phyloP scores from a whole-genome alignment of 2,797 vertebrate genomes.

The Notolabrus celidotus region DNA sequence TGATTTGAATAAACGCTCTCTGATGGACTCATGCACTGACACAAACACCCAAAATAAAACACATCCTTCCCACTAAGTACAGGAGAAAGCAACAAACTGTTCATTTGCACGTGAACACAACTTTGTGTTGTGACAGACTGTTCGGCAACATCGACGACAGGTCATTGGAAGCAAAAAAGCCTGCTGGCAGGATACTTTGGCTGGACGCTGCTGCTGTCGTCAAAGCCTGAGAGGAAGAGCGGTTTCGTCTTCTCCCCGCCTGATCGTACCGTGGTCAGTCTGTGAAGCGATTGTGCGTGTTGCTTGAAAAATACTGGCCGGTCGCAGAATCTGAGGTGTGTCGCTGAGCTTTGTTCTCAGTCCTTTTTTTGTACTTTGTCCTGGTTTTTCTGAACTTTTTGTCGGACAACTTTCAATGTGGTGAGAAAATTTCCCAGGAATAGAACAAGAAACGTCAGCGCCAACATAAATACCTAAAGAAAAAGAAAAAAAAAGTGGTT shows the following conservation, averaged over 20 bases:
- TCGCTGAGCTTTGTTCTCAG: conserved; percentile 38
- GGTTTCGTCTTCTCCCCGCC: conserved; percentile 3
- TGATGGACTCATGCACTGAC: conserved; percentile 60
- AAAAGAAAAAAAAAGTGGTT: not conserved
- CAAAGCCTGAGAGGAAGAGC: conserved; percentile 47
- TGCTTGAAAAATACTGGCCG: conserved; percentile 59
- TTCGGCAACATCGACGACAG: conserved; percentile 56
- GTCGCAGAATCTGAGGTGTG: conserved; percentile 18
- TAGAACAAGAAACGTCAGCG: conserved; percentile 94
- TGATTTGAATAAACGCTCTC: conserved; percentile 65
- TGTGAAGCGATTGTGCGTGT: conserved; percentile 47
- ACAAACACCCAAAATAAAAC: conserved; percentile 51
- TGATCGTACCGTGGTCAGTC: conserved; percentile 25
- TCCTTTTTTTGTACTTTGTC: conserved; percentile 84
- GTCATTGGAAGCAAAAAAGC: conserved; percentile 48
- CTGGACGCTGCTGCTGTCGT: conserved; percentile 38
- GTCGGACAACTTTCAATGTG: conserved; percentile 94
- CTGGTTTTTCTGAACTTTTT: conserved; percentile 94
- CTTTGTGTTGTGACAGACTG: conserved; percentile 38
- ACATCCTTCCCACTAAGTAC: conserved; percentile 56
- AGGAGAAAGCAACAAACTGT: conserved; percentile 52
- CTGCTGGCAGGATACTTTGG: conserved; percentile 37
- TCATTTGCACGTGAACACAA: conserved; percentile 36
- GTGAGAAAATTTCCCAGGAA: conserved; percentile 98
- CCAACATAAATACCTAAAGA: conserved; percentile 94